Conservation (phyloP, 2,797 vertebrate genomes). For the Macrochelys suwanniensis region DNA sequence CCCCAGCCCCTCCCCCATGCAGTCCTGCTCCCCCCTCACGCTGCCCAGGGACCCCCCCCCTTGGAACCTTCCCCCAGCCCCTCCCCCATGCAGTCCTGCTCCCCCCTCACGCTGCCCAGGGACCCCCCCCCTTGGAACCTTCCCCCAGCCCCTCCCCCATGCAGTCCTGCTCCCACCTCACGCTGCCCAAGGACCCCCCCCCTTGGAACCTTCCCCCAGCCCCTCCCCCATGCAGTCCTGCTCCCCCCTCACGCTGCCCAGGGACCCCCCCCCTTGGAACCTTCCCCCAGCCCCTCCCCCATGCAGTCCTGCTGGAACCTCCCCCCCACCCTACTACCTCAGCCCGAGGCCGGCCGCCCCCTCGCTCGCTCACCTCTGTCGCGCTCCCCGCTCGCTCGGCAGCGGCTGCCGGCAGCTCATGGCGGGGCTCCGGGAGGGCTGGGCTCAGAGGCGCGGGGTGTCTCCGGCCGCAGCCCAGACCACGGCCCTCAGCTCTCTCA, state of each 20-base stretch:
- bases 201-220: too few relatives aligned
- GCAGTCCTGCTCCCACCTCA: accelerated
- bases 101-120: accelerated
- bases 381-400: constrained; percentile 61
- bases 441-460: neutral
- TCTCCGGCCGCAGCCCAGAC: neutral
- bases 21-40: too few relatives aligned
- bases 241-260: too few relatives aligned
- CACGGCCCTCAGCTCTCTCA: neutral
- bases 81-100: too few relatives aligned
- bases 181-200: neutral
- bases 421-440: neutral
- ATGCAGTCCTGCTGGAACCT: too few relatives aligned
- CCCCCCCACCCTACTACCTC: neutral
- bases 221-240: too few relatives aligned
- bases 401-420: constrained; percentile 71
- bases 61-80: neutral
- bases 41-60: neutral
- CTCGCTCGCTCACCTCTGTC: constrained; percentile 38
- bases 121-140: too few relatives aligned
- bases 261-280: too few relatives aligned
- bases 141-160: neutral
- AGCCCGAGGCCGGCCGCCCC: constrained; percentile 13
- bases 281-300: too few relatives aligned
- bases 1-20: too few relatives aligned